These are phyloP conservation scores for Drosophila virilis DNA, from an alignment of 1,140 invertebrate species.

Conservation along the genomic window DNA sequence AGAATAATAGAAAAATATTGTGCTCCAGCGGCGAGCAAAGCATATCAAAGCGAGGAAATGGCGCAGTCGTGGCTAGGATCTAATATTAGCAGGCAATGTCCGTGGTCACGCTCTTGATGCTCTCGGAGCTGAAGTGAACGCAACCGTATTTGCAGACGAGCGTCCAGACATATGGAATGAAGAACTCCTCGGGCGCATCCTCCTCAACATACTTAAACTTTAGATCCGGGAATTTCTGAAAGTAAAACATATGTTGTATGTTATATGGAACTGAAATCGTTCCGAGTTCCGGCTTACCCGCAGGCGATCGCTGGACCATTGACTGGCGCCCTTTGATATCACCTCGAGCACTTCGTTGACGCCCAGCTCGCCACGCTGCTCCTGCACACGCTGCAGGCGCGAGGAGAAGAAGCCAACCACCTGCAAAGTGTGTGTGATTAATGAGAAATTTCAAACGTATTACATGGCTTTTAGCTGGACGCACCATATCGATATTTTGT, in stretches of 20 bases:
- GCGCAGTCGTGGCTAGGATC: slow-evolving; percentile 4
- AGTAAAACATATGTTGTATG: not conserved
- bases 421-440: slow-evolving; percentile 82
- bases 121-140: slow-evolving; percentile 91
- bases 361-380: slow-evolving; percentile 89
- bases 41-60: slow-evolving; percentile 8
- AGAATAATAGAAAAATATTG: slow-evolving; percentile 8
- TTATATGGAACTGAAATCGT: not conserved
- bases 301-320: slow-evolving; percentile 96
- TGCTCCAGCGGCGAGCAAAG: slow-evolving; percentile 17
- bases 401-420: slow-evolving; percentile 95
- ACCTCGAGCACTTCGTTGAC: slow-evolving; percentile 93
- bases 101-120: slow-evolving; percentile 85
- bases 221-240: slow-evolving; percentile 98
- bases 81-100: slow-evolving; percentile 83
- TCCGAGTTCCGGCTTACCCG: slow-evolving; percentile 87
- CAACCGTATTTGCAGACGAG: slow-evolving; percentile 92
- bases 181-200: slow-evolving; percentile 99
- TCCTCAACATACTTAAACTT: slow-evolving; percentile 99
- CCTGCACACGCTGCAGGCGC: slow-evolving; percentile 88
- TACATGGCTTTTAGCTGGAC: slow-evolving; percentile 7
- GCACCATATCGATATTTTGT: slow-evolving; percentile 97
- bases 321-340: slow-evolving; percentile 93
- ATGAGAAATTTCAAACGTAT: too few species aligned
- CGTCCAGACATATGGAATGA: slow-evolving; percentile 99